Evolutionary conservation across 2,888 invertebrate species (phyloP), one percentile per base, ranked within the genome.

Genomic region (Drosophila paramelanica): DNA sequence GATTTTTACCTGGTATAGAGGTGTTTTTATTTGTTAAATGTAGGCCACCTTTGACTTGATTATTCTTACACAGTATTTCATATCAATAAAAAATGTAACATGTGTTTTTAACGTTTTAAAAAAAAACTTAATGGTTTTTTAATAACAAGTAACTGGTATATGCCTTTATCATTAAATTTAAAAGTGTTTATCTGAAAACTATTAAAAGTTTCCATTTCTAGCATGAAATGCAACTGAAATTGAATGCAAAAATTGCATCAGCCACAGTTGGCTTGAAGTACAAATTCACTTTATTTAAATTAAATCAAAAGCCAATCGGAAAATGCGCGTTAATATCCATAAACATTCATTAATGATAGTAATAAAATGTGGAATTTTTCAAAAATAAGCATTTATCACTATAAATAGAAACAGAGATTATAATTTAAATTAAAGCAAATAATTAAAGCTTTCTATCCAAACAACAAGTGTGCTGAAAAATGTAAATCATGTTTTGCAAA

Each of bases 191-290:
- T 2, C 11, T 31, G 2, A 11, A 46, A 31, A 31, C 8, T 31
- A 4, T 27, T 36, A 43, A 41, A 45, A 38, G 17, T 27, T 39
- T 36, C 27, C 25, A 57, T 27, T 55, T 36, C 8, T 20, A 49
- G 45, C 46, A 39, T 23, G 27, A 38, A 10, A 52, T 56, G 25
- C 17, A 20, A 14, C 14, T 7, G 78, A 45, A 79, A 79, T 77
- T 62, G 27, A 47, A 23, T 17, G 33, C 20, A 6, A 1, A 17
- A 52, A 60, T 79, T 79, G 50, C 78, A 55, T 79, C 78, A 79
- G 69, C 61, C 60, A 33, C 56, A 20, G 25, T 46, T 52, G 42
- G 51, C 39, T 52, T 42, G 36, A 10, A 61, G 43, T 43, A 25
- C 38, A 17, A 41, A 13, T 31, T 23, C 14, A 47, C 43, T 52